Conservation (phyloP, 2,888 invertebrate genomes). For the Sphaeridia pumilis region DNA sequence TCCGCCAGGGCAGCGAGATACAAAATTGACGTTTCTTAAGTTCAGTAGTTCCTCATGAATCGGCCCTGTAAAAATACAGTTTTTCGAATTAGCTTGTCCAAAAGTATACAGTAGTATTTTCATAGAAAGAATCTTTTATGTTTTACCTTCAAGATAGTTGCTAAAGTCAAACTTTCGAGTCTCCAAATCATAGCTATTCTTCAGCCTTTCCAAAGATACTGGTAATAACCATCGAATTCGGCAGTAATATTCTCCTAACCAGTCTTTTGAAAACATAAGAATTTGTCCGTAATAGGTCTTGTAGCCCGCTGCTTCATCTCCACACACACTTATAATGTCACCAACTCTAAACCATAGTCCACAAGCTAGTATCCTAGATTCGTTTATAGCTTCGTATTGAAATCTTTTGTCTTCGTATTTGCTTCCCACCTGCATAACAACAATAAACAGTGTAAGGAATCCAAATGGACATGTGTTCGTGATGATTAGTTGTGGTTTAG, state of each 20-base stretch:
- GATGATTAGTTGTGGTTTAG: no score
- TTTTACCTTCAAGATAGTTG: slow-evolving; percentile 12
- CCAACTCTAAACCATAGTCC: slow-evolving; percentile 15
- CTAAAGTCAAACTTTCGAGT: slow-evolving; percentile 6
- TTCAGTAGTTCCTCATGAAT: slow-evolving; percentile 9
- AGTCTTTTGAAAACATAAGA: slow-evolving; percentile 6
- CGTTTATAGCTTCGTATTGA: slow-evolving; percentile 8
- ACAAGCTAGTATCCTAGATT: slow-evolving; percentile 5
- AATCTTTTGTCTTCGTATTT: no score
- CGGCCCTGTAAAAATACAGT: slow-evolving; percentile 6
- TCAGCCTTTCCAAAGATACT: neutral
- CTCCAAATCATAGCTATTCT: neutral
- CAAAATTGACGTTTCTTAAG: slow-evolving; percentile 7
- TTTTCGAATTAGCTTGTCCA: neutral
- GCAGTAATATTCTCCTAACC: slow-evolving; percentile 11
- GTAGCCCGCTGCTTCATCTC: slow-evolving; percentile 7
- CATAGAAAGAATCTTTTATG: neutral
- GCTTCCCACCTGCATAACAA: no score
- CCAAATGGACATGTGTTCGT: no score
- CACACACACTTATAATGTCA: slow-evolving; percentile 11
- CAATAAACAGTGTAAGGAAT: no score
- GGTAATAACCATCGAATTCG: slow-evolving; percentile 10
- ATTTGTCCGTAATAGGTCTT: slow-evolving; percentile 11
- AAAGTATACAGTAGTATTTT: neutral
- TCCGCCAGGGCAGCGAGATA: slow-evolving; percentile 6